phyloP scores from a whole-genome alignment of 2,113 vertebrate genomes.

The Phylloscopus trochiloides region DNA sequence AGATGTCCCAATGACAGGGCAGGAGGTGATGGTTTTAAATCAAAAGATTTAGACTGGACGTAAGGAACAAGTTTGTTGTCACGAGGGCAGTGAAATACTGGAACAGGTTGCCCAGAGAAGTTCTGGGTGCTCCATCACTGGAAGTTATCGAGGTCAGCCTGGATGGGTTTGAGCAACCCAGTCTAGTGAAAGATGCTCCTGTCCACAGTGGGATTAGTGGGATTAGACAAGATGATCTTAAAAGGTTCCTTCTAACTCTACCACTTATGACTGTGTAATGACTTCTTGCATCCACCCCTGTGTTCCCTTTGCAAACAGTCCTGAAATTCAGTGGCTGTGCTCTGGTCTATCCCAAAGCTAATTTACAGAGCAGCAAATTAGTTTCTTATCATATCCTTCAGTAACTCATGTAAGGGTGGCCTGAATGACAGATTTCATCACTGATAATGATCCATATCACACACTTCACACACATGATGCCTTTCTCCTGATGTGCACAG shows the following conservation, averaged over 20 bases:
- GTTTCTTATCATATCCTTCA: not conserved
- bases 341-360: not conserved
- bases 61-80: not conserved
- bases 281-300: not conserved
- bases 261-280: not conserved
- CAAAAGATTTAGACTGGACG: not conserved
- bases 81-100: not conserved
- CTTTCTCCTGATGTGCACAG: not conserved
- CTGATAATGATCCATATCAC: not conserved
- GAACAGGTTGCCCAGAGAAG: not conserved
- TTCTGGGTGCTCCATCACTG: not conserved
- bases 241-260: not conserved
- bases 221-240: not conserved
- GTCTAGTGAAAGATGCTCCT: not conserved
- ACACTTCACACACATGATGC: accelerated
- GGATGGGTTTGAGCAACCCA: not conserved
- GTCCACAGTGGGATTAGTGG: not conserved
- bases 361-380: not conserved
- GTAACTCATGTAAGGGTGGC: not conserved
- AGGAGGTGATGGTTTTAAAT: not conserved
- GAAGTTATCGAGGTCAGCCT: not conserved
- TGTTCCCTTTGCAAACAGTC: not conserved
- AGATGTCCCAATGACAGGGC: not conserved
- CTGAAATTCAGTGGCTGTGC: not conserved
- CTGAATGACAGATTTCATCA: not conserved